Evolutionary conservation across 2,113 vertebrate genomes (phyloP), one percentile per base, ranked within the genome.

Genomic region (Cyprinodon tularosa): DNA sequence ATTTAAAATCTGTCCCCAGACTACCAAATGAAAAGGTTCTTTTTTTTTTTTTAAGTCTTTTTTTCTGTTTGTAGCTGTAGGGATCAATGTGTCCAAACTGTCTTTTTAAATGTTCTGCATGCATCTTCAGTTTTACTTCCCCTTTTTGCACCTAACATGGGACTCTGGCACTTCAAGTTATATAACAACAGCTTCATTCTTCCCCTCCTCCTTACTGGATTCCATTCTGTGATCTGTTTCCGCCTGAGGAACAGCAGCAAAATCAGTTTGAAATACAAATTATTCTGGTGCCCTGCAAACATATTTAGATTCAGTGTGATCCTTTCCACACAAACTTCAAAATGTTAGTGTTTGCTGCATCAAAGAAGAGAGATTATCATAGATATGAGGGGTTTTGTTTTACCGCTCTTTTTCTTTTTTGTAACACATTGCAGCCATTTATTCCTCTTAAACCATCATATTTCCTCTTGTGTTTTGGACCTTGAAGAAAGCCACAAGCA

Each of bases 71-170:
- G 0, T 36, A 4, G 45, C 44, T 76, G 40, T 39, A 2, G 29
- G 66, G 37, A 64, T 68, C 3, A 68, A 40, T n/a, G 11, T 40
- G 66, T 40, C 60, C 72, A 60, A 69, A 75, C 40, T 39, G 66
- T 72, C 65, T 42, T 61, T 14, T 9, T 1, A 3, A 45, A 4
- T 65, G 53, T 67, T 77, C 68, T 71, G 45, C 62, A 76, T 76
- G 44, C 17, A 8, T 80, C 29, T 71, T 37, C 12, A 67, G 7
- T 90, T 86, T 86, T 47, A 75, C 80, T 89, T 92, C 85, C 76
- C 66, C 12, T 53, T 90, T 90, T 78, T 59, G 3, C 7, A 70
- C 68, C 70, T 40, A 69, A 73, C 74, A 4, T 7, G 1, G 6
- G 29, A 68, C 13, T 5, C 12, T 72, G 66, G 11, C 67, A 62